Evolutionary conservation across 2,797 vertebrate species (phyloP), one percentile per base, ranked within the genome.

Genomic region (Channa striata): DNA sequence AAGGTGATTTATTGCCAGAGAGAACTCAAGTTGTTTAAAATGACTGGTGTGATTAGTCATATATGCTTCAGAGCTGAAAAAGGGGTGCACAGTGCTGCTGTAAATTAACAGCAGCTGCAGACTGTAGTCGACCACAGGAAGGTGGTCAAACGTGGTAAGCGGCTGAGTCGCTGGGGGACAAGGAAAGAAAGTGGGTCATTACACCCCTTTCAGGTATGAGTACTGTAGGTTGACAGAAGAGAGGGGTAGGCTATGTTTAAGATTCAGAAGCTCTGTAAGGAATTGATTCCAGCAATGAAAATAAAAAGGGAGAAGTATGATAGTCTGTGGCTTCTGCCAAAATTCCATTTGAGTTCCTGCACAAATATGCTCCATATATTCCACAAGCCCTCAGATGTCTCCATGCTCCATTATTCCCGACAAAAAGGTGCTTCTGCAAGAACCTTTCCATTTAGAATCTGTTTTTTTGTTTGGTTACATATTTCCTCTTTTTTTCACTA

Each of bases 11-110:
- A 95, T 95, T 87, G 91, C 91, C 87, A 89, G 80, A 67, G 86
- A 91, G 90, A 81, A 86, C 87, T 93, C 87, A 88, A 92, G 92
- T 94, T 93, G 91, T 94, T 94, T 94, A 92, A 94, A 94, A 92
- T 91, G 93, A 92, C 93, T 89, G 88, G 82, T 90, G 93, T 92
- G 93, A 95, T 94, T 94, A 94, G 93, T 95, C 93, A 95, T 93
- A 90, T 93, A 90, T 90, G 91, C 86, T 83, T 84, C 78, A 72
- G 89, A 92, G 90, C 90, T 75, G 71, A 78, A 88, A 86, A 90
- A 80, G 76, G 54, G 65, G 81, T 71, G 73, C 72, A 69, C 72
- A 51, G 63, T 60, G 88, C 87, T 89, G 80, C 82, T 81, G 88
- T 90, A 93, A 93, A 94, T 94, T 92, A 93, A 92, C 91, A 92